phyloP scores from a whole-genome alignment of 2,797 vertebrate genomes.

The Mergus octosetaceus region DNA sequence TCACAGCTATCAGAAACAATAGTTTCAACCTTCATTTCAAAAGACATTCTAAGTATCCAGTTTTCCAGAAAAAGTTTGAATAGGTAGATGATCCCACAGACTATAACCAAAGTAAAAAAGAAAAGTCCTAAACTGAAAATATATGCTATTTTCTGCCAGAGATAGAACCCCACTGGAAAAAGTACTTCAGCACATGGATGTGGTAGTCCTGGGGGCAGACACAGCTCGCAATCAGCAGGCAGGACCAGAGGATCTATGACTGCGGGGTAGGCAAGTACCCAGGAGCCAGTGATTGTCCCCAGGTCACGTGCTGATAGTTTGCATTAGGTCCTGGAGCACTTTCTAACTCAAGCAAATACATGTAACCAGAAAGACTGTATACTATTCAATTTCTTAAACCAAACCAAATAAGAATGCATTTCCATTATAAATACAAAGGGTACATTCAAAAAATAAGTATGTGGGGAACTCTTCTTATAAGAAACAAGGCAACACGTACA shows the following conservation, averaged over 20 bases:
- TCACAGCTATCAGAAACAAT: not conserved
- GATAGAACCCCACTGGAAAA: not conserved
- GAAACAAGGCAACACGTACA: not conserved
- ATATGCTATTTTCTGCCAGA: not conserved
- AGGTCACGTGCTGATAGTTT: not conserved
- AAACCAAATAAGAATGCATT: not conserved
- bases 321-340: not conserved
- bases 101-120: not conserved
- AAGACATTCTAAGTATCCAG: not conserved
- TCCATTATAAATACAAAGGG: not conserved
- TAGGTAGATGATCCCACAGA: not conserved
- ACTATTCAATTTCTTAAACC: not conserved
- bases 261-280: accelerated
- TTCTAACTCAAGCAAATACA: not conserved
- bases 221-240: not conserved
- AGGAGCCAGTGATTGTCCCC: not conserved
- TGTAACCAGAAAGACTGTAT: not conserved
- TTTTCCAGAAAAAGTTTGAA: not conserved
- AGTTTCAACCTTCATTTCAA: not conserved
- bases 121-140: not conserved
- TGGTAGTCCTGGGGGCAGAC: not conserved
- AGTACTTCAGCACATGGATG: not conserved
- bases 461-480: not conserved
- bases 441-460: not conserved
- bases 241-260: not conserved